Conservation (phyloP, 2,888 invertebrate species). For the Alloscopus bannaensis region DNA sequence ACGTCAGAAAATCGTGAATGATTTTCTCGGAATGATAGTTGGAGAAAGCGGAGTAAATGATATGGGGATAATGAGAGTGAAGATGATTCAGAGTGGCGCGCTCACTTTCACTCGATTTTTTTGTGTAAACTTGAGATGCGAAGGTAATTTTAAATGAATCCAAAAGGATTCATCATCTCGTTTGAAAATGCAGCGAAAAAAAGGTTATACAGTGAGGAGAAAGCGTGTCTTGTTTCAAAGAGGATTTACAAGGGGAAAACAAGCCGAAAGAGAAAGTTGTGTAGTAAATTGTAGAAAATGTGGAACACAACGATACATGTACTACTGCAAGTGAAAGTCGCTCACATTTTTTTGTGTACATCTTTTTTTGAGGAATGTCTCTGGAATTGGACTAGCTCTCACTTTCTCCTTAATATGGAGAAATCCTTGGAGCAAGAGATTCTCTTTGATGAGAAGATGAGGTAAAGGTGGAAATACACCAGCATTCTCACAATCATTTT, state of each 20-base stretch:
- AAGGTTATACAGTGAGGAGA: constrained; percentile 16
- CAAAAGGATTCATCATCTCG: not conserved
- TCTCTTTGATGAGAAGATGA: constrained; percentile 52
- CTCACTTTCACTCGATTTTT: not conserved
- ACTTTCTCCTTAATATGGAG: constrained; percentile 35
- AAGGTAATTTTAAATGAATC: not conserved
- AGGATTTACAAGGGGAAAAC: not conserved
- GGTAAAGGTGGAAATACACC: constrained; percentile 23
- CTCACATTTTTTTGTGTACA: not conserved
- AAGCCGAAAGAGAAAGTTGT: not conserved
- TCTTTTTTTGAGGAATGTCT: not conserved
- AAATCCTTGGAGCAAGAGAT: constrained; percentile 54
- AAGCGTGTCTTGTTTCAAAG: constrained; percentile 22
- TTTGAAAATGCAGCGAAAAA: constrained; percentile 16
- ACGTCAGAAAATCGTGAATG: not conserved
- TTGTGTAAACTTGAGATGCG: not conserved
- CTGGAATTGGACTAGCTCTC: constrained; percentile 30
- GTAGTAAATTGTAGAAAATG: not conserved
- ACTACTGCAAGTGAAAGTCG: not conserved
- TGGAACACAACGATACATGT: not conserved
- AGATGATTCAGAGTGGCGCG: not conserved
- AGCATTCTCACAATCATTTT: not conserved
- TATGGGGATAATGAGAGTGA: not conserved
- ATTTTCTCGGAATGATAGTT: not conserved
- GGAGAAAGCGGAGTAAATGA: no score